Evolutionary conservation across 2,888 invertebrate species (phyloP).

Genomic region (Lymantria monacha): DNA sequence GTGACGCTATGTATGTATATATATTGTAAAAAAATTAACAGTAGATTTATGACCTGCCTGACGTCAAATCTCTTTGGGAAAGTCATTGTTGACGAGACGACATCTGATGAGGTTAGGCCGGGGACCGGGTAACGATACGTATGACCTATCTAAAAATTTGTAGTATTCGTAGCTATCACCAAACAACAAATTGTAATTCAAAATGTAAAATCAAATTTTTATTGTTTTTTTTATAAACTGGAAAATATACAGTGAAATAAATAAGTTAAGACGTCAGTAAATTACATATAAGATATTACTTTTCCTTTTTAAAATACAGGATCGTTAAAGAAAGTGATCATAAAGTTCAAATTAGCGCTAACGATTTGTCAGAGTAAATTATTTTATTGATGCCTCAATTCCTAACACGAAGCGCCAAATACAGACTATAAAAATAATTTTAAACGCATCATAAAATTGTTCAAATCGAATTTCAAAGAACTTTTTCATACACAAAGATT

Average conservation of each 20-base stretch:
- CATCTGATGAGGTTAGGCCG: too few relatives aligned
- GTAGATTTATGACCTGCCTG: too few relatives aligned
- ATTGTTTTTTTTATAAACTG: too few relatives aligned
- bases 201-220: too few relatives aligned
- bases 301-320: background rate
- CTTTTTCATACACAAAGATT: conserved; percentile 44
- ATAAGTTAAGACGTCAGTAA: background rate
- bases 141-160: too few relatives aligned
- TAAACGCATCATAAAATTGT: conserved; percentile 31
- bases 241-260: background rate
- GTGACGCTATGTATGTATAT: too few relatives aligned
- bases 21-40: too few relatives aligned
- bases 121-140: too few relatives aligned
- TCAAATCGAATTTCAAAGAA: conserved; percentile 43
- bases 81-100: too few relatives aligned
- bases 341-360: conserved; percentile 22
- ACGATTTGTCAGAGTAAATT: conserved; percentile 19
- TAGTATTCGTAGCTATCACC: too few relatives aligned
- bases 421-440: conserved; percentile 44
- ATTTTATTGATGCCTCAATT: conserved; percentile 26
- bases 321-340: conserved; percentile 8
- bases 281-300: background rate
- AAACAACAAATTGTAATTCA: too few relatives aligned
- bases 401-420: conserved; percentile 17
- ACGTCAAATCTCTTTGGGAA: too few relatives aligned